Conservation (phyloP, 1,140 invertebrate genomes). For the Papilio glaucus region DNA sequence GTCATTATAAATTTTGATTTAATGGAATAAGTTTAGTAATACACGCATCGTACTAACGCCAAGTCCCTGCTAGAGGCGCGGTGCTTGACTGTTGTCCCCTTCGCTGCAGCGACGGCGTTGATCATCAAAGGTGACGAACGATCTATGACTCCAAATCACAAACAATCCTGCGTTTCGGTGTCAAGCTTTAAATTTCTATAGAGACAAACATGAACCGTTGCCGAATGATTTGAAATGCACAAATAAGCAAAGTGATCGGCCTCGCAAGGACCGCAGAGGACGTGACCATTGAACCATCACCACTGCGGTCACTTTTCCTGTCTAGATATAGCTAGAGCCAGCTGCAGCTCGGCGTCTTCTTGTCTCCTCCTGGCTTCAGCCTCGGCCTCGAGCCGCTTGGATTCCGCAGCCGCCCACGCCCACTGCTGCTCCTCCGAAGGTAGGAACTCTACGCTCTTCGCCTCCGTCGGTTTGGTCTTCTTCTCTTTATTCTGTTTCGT, state of each 20-base stretch:
- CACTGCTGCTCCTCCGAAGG: constrained; percentile 83
- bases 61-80: background rate
- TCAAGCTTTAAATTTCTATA: background rate
- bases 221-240: constrained; percentile 20
- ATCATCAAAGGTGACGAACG: background rate
- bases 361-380: constrained; percentile 72
- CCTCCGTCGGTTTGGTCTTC: constrained; percentile 55
- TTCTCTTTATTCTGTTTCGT: constrained; percentile 66
- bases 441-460: constrained; percentile 50
- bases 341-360: constrained; percentile 83
- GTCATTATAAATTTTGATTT: background rate
- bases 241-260: background rate
- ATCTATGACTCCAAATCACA: background rate
- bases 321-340: constrained; percentile 83
- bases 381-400: constrained; percentile 77
- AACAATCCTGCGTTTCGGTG: no score
- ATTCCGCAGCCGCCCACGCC: constrained; percentile 85
- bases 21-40: background rate
- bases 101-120: background rate
- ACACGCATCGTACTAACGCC: background rate
- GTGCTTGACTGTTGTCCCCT: background rate
- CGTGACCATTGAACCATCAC: background rate
- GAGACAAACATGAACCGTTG: background rate
- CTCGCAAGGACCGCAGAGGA: constrained; percentile 20
- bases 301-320: constrained; percentile 64